Conservation (phyloP, 2,888 invertebrate genomes). For the Agrenia bidenticulata region DNA sequence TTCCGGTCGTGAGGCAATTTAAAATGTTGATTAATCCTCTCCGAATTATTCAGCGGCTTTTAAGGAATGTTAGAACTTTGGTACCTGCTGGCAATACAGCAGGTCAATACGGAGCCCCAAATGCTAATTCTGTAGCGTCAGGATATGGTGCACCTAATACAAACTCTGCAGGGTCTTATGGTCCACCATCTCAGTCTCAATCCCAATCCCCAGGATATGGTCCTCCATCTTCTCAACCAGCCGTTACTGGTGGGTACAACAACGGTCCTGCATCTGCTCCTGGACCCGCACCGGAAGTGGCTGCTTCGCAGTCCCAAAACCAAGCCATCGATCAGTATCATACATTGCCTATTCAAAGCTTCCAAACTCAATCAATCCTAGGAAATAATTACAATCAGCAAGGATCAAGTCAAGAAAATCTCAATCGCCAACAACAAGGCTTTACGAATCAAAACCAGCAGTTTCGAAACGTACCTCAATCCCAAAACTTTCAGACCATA, state of each 20-base stretch:
- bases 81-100: neutral
- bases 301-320: neutral
- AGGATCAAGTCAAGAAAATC: neutral
- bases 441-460: neutral
- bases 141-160: neutral
- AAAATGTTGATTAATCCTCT: conserved; percentile 31
- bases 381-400: neutral
- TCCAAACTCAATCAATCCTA: no score
- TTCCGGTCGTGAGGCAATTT: conserved; percentile 31
- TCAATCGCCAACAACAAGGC: neutral
- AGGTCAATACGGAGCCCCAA: neutral
- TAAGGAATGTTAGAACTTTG: conserved; percentile 11
- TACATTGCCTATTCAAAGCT: neutral
- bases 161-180: neutral
- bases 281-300: conserved; percentile 20
- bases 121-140: neutral
- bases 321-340: neutral
- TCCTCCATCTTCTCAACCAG: no score
- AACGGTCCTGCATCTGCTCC: conserved; percentile 15
- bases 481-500: no score
- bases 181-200: neutral
- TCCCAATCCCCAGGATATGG: no score
- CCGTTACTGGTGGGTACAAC: neutral
- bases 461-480: neutral
- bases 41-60: conserved; percentile 24